phyloP scores from a whole-genome alignment of 1,140 invertebrate genomes.

The Andricus grossulariae region DNA sequence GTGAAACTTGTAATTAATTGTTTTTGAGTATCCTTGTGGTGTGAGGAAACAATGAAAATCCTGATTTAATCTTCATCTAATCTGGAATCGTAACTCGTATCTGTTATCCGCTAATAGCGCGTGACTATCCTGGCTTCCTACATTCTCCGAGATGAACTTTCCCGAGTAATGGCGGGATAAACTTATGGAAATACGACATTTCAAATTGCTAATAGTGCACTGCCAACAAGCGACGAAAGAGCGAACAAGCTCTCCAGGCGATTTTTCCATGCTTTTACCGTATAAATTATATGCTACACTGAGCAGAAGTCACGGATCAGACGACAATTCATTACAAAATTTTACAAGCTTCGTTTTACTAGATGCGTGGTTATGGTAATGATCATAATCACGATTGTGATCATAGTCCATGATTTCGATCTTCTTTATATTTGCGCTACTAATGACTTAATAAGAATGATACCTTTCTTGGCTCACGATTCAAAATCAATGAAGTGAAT shows the following conservation, averaged over 20 bases:
- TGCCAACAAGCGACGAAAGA: constrained; percentile 31
- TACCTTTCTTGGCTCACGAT: not conserved
- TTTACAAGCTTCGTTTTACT: constrained; percentile 12
- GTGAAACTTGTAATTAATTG: constrained; percentile 20
- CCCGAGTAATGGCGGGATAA: constrained; percentile 1
- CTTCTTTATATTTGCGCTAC: constrained; percentile 25
- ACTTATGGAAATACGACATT: constrained; percentile 31
- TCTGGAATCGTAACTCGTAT: constrained; percentile 18
- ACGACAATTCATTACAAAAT: constrained; percentile 30
- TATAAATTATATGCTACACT: constrained; percentile 31
- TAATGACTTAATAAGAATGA: constrained; percentile 25
- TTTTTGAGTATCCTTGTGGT: not conserved
- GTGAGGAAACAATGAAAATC: constrained; percentile 19
- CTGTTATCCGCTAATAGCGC: constrained; percentile 25
- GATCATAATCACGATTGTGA: constrained; percentile 20
- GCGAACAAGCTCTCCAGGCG: constrained; percentile 17
- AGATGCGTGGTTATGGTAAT: constrained; percentile 26
- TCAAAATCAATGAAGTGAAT: not conserved
- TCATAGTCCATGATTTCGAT: constrained; percentile 9
- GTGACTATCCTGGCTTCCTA: constrained; percentile 12
- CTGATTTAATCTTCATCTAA: constrained; percentile 26
- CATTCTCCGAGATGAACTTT: constrained; percentile 28
- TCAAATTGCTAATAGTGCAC: constrained; percentile 30
- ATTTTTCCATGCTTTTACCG: constrained; percentile 29
- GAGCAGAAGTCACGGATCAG: constrained; percentile 30